A percentile compares a stretch with the other conserved stretches of the same genome.
Evolutionary conservation across 2,113 vertebrate genomes (phyloP).

Genomic region (Chaetorhynchus papuensis): DNA sequence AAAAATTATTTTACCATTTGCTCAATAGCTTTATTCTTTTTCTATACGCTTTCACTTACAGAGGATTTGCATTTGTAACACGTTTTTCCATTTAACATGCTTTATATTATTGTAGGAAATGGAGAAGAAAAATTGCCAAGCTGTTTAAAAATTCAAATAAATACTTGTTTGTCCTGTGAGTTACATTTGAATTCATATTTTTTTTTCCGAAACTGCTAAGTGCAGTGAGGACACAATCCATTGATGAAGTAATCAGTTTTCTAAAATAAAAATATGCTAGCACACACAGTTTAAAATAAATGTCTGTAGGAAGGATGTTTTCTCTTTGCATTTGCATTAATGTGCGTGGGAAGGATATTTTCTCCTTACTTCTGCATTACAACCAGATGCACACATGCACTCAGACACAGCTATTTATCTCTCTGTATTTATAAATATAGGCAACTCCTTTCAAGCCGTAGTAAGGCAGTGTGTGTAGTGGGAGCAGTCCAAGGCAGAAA

Average conservation of each 20-base stretch:
- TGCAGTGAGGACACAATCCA: not conserved
- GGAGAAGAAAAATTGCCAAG: not conserved
- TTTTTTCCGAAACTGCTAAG: not conserved
- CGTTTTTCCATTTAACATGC: not conserved
- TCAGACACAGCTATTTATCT: constrained; percentile 5
- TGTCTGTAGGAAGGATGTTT: constrained; percentile 35
- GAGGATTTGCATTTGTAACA: not conserved
- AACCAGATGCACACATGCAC: not conserved
- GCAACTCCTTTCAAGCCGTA: not conserved
- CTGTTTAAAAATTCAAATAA: constrained; percentile 40
- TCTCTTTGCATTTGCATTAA: constrained; percentile 26
- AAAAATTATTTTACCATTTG: not conserved
- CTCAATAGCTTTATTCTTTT: not conserved
- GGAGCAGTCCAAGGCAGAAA: constrained; percentile 28
- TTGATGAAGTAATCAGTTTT: constrained; percentile 12
- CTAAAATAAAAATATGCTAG: constrained; percentile 33
- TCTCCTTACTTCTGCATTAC: constrained; percentile 3
- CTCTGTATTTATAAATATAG: constrained; percentile 22
- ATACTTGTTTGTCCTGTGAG: constrained; percentile 3
- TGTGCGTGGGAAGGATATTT: constrained; percentile 22
- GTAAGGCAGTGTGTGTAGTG: not conserved
- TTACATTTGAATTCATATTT: constrained; percentile 21
- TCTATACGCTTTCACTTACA: not conserved
- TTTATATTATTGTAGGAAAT: not conserved
- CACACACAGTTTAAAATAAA: not conserved